Evolutionary conservation across 2,888 invertebrate genomes (phyloP).

Genomic region (Nysson spinosus): DNA sequence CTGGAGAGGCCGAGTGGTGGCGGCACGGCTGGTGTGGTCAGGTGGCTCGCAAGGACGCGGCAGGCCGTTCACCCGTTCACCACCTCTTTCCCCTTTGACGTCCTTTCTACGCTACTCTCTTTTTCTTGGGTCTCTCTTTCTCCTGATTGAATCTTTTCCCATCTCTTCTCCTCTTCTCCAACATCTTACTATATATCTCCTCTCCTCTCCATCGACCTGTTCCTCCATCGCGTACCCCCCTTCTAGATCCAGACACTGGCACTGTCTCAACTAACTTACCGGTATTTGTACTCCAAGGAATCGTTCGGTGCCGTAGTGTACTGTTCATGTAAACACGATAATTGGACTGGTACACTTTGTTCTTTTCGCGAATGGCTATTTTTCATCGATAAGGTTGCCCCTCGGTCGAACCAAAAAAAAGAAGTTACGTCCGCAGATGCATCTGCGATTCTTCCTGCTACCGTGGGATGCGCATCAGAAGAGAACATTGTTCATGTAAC

Average conservation of each 20-base stretch:
- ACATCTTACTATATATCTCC: slow-evolving; percentile 2
- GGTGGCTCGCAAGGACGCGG: slow-evolving; percentile 77
- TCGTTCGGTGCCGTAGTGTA: slow-evolving; percentile 36
- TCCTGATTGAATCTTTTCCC: slow-evolving; percentile 9
- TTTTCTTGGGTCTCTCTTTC: slow-evolving; percentile 29
- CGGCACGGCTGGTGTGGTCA: slow-evolving; percentile 75
- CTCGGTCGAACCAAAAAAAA: neutral
- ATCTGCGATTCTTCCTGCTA: no score
- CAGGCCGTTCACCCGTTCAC: slow-evolving; percentile 74
- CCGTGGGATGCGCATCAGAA: no score
- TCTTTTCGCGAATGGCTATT: slow-evolving; percentile 32
- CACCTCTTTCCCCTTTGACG: slow-evolving; percentile 46
- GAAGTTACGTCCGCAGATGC: no score
- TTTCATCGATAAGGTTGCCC: slow-evolving; percentile 22
- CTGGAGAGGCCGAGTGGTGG: slow-evolving; percentile 73
- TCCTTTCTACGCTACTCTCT: slow-evolving; percentile 13
- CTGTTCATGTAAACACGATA: slow-evolving; percentile 58
- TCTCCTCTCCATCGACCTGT: slow-evolving; percentile 20
- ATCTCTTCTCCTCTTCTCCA: neutral
- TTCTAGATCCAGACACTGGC: slow-evolving; percentile 42
- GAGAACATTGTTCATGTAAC: no score
- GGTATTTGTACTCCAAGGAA: slow-evolving; percentile 55
- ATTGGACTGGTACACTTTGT: slow-evolving; percentile 53
- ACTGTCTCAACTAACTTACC: slow-evolving; percentile 55
- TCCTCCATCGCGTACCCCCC: slow-evolving; percentile 33